Conservation (phyloP, 2,888 invertebrate genomes). For the Ichneumoninae sp. region DNA sequence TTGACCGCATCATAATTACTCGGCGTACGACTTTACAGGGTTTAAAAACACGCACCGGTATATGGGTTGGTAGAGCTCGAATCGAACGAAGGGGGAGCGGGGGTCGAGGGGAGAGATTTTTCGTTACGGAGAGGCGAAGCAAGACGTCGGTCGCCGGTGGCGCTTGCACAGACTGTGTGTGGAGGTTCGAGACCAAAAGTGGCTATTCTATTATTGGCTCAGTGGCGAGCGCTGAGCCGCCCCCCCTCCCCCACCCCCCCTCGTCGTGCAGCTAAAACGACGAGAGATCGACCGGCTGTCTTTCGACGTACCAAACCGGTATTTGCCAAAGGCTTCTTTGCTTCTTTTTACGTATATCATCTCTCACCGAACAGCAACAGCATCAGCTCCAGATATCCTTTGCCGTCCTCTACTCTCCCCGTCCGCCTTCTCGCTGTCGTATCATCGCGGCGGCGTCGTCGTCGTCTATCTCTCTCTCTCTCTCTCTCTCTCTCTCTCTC, state of each 20-base stretch:
- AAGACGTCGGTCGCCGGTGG: slow-evolving; percentile 29
- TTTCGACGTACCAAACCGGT: slow-evolving; percentile 57
- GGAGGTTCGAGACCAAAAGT: slow-evolving; percentile 75
- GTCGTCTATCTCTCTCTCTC: too few species aligned
- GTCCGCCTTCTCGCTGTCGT: not conserved
- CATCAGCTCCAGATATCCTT: slow-evolving; percentile 16
- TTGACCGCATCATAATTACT: slow-evolving; percentile 30
- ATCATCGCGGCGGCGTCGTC: slow-evolving; percentile 1
- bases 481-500: not conserved
- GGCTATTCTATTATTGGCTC: slow-evolving; percentile 77
- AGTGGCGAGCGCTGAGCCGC: slow-evolving; percentile 17
- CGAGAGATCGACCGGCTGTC: slow-evolving; percentile 34
- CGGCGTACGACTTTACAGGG: not conserved
- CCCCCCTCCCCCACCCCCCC: not conserved
- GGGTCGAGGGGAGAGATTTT: not conserved
- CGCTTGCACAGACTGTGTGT: slow-evolving; percentile 58
- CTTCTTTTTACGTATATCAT: slow-evolving; percentile 41
- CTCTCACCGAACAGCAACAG: slow-evolving; percentile 27
- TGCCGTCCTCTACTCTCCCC: slow-evolving; percentile 7
- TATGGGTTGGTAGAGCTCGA: not conserved
- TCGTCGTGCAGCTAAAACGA: slow-evolving; percentile 32
- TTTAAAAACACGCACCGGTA: slow-evolving; percentile 1
- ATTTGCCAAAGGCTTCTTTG: slow-evolving; percentile 50
- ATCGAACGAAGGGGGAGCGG: not conserved
- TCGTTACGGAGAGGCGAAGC: slow-evolving; percentile 8